phyloP scores from a whole-genome alignment of 2,797 vertebrate genomes.

The Leptoclinus maculatus region DNA sequence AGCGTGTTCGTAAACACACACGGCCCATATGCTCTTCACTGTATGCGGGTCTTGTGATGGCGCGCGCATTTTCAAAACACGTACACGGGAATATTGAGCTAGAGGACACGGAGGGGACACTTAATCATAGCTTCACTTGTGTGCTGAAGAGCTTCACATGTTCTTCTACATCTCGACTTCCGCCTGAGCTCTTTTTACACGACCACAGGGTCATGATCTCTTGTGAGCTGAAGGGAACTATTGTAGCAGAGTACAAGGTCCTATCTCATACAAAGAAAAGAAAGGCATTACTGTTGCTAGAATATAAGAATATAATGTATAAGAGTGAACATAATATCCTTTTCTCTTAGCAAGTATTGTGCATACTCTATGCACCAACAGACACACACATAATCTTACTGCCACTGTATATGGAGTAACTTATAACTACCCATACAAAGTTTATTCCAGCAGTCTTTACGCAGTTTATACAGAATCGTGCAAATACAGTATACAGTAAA shows the following conservation, averaged over 20 bases:
- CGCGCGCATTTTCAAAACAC: background rate
- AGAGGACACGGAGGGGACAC: conserved; percentile 23
- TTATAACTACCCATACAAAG: background rate
- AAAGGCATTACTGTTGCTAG: conserved; percentile 14
- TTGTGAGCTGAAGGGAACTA: conserved; percentile 19
- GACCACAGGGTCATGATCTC: conserved; percentile 13
- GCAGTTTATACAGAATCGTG: background rate
- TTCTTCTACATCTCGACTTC: conserved; percentile 37
- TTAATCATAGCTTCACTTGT: conserved; percentile 20
- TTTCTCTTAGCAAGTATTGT: background rate
- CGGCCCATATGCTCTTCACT: conserved; percentile 62
- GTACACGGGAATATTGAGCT: conserved; percentile 25
- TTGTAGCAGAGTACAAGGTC: conserved; percentile 6
- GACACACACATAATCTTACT: background rate
- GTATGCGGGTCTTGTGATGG: conserved; percentile 40
- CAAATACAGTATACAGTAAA: background rate
- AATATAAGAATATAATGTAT: background rate
- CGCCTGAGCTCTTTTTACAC: conserved; percentile 10
- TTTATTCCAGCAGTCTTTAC: background rate
- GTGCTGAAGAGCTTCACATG: conserved; percentile 27
- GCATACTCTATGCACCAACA: background rate
- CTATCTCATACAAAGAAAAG: conserved; percentile 10
- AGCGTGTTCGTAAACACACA: conserved; percentile 60
- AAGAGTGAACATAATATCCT: conserved; percentile 11
- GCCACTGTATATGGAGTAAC: background rate